Conservation (phyloP, 2,797 vertebrate genomes). For the Anguilla anguilla region DNA sequence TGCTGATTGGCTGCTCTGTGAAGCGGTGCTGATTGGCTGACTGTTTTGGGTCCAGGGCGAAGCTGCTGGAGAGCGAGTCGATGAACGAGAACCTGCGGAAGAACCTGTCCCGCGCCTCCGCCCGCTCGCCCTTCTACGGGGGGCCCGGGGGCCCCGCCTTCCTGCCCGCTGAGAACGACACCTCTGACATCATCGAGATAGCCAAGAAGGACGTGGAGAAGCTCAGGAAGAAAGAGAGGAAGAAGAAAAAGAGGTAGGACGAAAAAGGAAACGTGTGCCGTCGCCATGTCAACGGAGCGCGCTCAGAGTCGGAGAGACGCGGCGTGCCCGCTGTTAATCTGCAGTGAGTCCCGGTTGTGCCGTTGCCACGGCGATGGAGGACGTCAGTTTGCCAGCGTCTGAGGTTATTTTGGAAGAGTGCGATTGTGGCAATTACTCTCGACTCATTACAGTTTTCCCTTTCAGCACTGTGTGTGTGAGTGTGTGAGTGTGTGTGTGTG, state of each 20-base stretch:
- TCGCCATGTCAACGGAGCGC: not conserved
- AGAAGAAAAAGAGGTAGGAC: slow-evolving; percentile 91
- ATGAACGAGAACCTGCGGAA: slow-evolving; percentile 90
- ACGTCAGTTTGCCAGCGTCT: not conserved
- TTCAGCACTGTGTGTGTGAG: not conserved
- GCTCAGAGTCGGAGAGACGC: not conserved
- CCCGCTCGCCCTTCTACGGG: slow-evolving; percentile 80
- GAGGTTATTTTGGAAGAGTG: slow-evolving; percentile 6
- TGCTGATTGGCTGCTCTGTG: not conserved
- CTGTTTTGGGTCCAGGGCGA: slow-evolving; percentile 73
- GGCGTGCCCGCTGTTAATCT: not conserved
- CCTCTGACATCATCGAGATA: slow-evolving; percentile 89
- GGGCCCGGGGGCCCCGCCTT: slow-evolving; percentile 72
- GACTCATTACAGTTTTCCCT: slow-evolving; percentile 19
- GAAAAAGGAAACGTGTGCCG: not conserved
- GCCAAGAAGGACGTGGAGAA: slow-evolving; percentile 95
- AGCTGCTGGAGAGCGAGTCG: slow-evolving; percentile 92
- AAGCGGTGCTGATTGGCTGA: not conserved
- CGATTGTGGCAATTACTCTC: slow-evolving; percentile 51
- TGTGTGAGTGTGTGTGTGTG: not conserved
- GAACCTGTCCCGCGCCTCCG: slow-evolving; percentile 84
- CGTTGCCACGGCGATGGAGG: not conserved
- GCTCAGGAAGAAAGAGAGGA: slow-evolving; percentile 91
- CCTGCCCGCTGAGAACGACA: slow-evolving; percentile 85
- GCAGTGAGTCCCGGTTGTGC: not conserved